phyloP scores from a whole-genome alignment of 2,797 vertebrate genomes.

The Parambassis ranga region DNA sequence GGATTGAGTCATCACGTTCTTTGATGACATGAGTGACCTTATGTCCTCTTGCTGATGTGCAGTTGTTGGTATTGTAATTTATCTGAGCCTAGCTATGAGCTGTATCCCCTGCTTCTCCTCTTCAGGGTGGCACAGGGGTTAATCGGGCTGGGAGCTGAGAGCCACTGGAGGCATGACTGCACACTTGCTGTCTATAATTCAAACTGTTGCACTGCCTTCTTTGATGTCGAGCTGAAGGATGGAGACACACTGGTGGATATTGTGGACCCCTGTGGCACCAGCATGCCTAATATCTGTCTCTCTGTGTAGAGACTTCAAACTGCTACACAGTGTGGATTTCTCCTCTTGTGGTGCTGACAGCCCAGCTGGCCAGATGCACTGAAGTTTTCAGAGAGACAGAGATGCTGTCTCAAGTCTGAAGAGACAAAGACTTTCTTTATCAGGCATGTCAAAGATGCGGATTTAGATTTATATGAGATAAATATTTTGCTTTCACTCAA shows the following conservation, averaged over 20 bases:
- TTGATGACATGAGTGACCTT: conserved; percentile 10
- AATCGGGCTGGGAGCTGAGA: conserved; percentile 28
- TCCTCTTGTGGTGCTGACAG: conserved; percentile 44
- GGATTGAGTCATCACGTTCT: conserved; percentile 21
- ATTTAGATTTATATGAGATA: conserved; percentile 40
- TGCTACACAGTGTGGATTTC: conserved; percentile 47
- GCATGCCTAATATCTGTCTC: conserved; percentile 49
- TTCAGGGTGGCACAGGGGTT: conserved; percentile 25
- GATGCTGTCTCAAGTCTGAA: conserved; percentile 5
- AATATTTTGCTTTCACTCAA: conserved; percentile 38
- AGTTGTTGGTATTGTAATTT: conserved; percentile 55
- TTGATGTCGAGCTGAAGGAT: conserved; percentile 50
- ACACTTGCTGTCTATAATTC: conserved; percentile 67
- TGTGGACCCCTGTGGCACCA: conserved; percentile 32
- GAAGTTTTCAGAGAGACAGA: not conserved
- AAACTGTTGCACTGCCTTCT: conserved; percentile 33
- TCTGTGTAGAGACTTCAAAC: conserved; percentile 40
- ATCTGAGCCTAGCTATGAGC: conserved; percentile 13
- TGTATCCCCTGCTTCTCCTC: conserved; percentile 1
- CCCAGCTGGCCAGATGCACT: not conserved
- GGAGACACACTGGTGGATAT: conserved; percentile 37
- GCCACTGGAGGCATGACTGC: conserved; percentile 35
- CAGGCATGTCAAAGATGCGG: conserved; percentile 24
- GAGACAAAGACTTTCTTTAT: conserved; percentile 4
- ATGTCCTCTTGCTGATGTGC: conserved; percentile 24